Percentiles rank a stretch among this genome's conserved stretches.
These are phyloP conservation scores for Lucifuga dentata DNA, from an alignment of 2,113 vertebrate species.

Conservation along the genomic window DNA sequence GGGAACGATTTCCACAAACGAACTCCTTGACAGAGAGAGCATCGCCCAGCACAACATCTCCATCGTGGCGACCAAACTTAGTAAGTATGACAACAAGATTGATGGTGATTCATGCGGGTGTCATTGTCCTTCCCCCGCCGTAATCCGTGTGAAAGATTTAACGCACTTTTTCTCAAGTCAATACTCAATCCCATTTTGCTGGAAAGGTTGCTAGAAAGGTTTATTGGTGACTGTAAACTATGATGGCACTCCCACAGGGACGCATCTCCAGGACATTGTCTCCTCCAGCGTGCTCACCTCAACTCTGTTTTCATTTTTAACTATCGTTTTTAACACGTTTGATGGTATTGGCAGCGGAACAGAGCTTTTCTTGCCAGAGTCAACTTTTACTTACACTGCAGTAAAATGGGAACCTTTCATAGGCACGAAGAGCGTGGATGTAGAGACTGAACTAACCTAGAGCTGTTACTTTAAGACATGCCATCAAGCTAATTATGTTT, in stretches of 20 bases:
- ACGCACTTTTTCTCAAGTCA: conserved; percentile 68
- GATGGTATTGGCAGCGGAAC: conserved; percentile 35
- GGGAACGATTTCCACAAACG: conserved; percentile 95
- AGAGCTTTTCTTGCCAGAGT: conserved; percentile 46
- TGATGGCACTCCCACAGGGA: conserved; percentile 56
- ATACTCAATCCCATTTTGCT: conserved; percentile 74
- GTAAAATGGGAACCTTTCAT: conserved; percentile 46
- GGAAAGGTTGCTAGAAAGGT: conserved; percentile 66
- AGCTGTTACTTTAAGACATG: conserved; percentile 63
- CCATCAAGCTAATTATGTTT: conserved; percentile 75
- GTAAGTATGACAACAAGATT: conserved; percentile 87
- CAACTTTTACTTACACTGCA: conserved; percentile 67
- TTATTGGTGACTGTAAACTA: conserved; percentile 77
- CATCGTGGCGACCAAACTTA: conserved; percentile 96
- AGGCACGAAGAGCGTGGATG: too few species aligned
- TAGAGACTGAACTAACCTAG: conserved; percentile 15
- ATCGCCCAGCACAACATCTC: conserved; percentile 94
- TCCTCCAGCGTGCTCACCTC: conserved; percentile 51
- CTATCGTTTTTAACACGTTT: conserved; percentile 42
- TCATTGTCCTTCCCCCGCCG: conserved; percentile 41
- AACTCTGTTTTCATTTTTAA: conserved; percentile 68
- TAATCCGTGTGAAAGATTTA: conserved; percentile 74
- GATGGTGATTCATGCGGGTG: conserved; percentile 46
- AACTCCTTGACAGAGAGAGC: conserved; percentile 93
- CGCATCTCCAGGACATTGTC: conserved; percentile 65